These are phyloP conservation scores for Sebastes diploproa DNA, from an alignment of 2,797 vertebrate species.

Conservation along the genomic window DNA sequence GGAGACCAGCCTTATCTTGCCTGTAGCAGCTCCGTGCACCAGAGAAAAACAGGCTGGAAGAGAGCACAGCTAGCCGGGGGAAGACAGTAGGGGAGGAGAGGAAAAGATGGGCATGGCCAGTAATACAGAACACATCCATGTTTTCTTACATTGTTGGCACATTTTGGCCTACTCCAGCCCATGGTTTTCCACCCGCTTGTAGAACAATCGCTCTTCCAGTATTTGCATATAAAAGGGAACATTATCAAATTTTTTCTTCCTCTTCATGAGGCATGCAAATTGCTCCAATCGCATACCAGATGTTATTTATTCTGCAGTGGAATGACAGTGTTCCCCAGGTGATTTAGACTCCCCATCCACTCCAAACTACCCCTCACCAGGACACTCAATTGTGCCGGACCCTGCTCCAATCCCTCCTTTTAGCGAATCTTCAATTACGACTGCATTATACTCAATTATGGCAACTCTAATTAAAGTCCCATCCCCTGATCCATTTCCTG, in stretches of 20 bases:
- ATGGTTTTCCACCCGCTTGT: constrained; percentile 14
- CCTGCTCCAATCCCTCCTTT: constrained; percentile 50
- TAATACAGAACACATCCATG: constrained; percentile 61
- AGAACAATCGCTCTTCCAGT: neutral
- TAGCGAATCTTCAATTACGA: constrained; percentile 74
- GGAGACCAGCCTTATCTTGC: constrained; percentile 85
- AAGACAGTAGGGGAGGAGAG: constrained; percentile 53
- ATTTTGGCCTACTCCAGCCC: constrained; percentile 28
- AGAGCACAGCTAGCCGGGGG: constrained; percentile 72
- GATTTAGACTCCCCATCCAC: constrained; percentile 18
- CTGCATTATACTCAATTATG: constrained; percentile 80
- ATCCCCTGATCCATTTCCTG: constrained; percentile 78
- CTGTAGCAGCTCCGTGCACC: constrained; percentile 83
- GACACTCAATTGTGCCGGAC: constrained; percentile 60
- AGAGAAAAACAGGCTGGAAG: constrained; percentile 81
- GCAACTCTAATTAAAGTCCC: constrained; percentile 75
- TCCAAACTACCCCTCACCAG: constrained; percentile 11
- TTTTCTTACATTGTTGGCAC: constrained; percentile 43
- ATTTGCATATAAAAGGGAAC: constrained; percentile 36
- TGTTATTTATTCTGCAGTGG: constrained; percentile 42
- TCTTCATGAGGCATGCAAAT: constrained; percentile 4
- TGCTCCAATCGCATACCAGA: constrained; percentile 39
- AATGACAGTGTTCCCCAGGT: constrained; percentile 54
- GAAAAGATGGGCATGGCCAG: constrained; percentile 64
- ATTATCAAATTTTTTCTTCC: constrained; percentile 3